Evolutionary conservation across 23 tunicate species (phyloP).

Genomic region (Trididemnum clinides): DNA sequence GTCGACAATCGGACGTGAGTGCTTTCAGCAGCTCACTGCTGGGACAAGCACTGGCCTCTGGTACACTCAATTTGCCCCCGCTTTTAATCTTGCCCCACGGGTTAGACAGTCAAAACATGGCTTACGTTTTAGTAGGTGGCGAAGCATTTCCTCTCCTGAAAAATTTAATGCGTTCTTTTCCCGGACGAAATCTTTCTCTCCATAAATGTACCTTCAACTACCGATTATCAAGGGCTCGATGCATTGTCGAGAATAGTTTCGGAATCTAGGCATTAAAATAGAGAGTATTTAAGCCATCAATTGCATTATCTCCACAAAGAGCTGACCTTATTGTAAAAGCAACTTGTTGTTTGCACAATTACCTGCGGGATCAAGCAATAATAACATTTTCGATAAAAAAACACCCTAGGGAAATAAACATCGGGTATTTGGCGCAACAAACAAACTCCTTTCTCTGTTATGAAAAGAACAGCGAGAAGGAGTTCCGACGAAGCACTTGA

Average conservation of each 20-base stretch:
- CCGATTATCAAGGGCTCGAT: no score
- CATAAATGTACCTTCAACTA: not conserved
- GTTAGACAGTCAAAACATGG: not conserved
- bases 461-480: no score
- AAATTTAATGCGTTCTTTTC: not conserved
- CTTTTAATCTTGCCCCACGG: no score
- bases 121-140: not conserved
- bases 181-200: not conserved
- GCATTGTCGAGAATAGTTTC: no score
- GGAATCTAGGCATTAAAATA: not conserved
- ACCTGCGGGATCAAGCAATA: not conserved
- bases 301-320: not conserved
- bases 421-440: no score
- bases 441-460: no score
- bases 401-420: no score
- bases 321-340: not conserved
- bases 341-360: not conserved
- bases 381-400: no score
- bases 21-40: constrained; percentile 11
- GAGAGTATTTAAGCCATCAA: not conserved
- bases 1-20: constrained; percentile 43
- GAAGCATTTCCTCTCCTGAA: not conserved
- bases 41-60: not conserved
- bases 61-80: not conserved
- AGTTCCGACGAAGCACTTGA: no score